Percentiles rank a stretch among this genome's conserved stretches.
These are phyloP conservation scores for Dendrolimus houi DNA, from an alignment of 2,888 invertebrate species.

Conservation along the genomic window DNA sequence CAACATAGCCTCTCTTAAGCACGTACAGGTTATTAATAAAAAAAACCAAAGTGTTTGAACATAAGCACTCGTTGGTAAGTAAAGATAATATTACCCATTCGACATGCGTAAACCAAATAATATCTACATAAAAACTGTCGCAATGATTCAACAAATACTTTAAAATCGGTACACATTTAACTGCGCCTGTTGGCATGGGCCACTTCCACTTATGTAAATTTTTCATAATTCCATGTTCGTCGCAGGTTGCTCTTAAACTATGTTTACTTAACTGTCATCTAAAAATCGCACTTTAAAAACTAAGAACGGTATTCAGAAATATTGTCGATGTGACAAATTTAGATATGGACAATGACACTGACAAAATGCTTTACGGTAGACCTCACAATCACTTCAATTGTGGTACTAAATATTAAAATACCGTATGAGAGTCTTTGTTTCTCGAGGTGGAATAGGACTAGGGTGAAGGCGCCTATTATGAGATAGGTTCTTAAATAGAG, in stretches of 20 bases:
- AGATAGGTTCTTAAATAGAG: too few species aligned
- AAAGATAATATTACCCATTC: too few species aligned
- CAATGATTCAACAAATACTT: not conserved
- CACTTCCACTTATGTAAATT: constrained; percentile 20
- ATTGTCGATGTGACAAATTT: constrained; percentile 50
- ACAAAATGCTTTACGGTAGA: constrained; percentile 42
- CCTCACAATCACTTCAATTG: constrained; percentile 1
- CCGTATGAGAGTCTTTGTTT: too few species aligned
- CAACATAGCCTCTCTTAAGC: too few species aligned
- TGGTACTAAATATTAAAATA: too few species aligned
- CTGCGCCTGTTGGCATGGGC: constrained; percentile 8
- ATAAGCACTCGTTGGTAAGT: too few species aligned
- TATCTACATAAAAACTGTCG: not conserved
- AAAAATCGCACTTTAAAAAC: constrained; percentile 48
- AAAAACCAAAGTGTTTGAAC: too few species aligned
- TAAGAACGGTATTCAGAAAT: constrained; percentile 50
- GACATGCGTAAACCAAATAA: not conserved
- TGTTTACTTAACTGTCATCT: constrained; percentile 50
- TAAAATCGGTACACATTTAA: not conserved
- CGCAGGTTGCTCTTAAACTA: constrained; percentile 35
- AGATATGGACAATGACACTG: constrained; percentile 40
- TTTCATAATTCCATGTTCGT: constrained; percentile 41
- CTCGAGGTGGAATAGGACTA: too few species aligned
- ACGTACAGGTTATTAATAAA: too few species aligned
- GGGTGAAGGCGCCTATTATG: too few species aligned